These are phyloP conservation scores for Coracopsis vasa DNA, from an alignment of 2,113 vertebrate genomes.

Conservation along the genomic window DNA sequence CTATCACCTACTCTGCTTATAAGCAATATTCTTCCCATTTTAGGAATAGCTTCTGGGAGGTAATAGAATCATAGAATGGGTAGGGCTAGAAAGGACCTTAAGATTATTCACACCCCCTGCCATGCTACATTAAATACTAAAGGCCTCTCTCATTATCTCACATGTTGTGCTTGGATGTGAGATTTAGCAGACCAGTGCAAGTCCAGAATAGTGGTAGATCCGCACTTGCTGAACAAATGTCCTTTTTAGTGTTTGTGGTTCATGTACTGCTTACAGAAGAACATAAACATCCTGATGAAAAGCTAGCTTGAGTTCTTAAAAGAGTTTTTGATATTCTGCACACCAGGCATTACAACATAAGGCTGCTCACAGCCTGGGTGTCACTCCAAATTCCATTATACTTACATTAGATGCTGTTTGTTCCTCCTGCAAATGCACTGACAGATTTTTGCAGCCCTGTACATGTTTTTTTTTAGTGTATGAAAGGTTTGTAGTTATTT, in stretches of 20 bases:
- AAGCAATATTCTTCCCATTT: not conserved
- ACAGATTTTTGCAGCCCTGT: constrained; percentile 61
- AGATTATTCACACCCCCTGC: not conserved
- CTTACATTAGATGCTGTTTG: constrained; percentile 70
- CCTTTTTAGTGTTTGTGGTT: not conserved
- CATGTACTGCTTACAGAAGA: not conserved
- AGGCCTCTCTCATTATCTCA: not conserved
- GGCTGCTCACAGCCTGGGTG: constrained; percentile 64
- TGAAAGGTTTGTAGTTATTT: constrained; percentile 57
- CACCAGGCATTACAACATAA: constrained; percentile 68
- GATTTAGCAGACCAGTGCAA: not conserved
- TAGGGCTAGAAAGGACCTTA: not conserved
- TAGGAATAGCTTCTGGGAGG: not conserved
- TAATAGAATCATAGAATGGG: not conserved
- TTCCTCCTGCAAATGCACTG: constrained; percentile 61
- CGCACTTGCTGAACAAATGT: not conserved
- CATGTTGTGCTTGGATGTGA: not conserved
- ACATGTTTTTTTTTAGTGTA: constrained; percentile 23
- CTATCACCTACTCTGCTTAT: not conserved
- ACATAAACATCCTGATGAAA: constrained; percentile 30
- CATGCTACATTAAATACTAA: not conserved
- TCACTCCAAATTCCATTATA: constrained; percentile 72
- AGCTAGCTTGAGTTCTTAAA: constrained; percentile 22
- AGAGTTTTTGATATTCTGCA: constrained; percentile 57
- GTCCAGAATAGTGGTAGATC: not conserved